Evolutionary conservation across 23 tunicate genomes (phyloP).

Genomic region (Trididemnum nubilum): DNA sequence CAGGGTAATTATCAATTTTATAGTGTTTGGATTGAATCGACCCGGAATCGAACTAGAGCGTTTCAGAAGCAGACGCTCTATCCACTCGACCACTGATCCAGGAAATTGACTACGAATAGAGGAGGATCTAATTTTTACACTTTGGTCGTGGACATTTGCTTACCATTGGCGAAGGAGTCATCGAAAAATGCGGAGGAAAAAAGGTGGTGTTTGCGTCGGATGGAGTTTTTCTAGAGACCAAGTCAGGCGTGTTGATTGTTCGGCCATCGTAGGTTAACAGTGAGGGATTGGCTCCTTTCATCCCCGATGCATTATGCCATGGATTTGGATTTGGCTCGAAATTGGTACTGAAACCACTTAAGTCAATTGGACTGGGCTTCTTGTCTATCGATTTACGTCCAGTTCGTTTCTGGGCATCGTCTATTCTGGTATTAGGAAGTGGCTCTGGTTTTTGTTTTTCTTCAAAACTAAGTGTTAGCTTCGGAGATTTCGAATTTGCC

Average conservation of each 20-base stretch:
- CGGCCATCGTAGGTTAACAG: slow-evolving; percentile 35
- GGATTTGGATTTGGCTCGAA: slow-evolving; percentile 23
- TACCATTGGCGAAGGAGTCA: slow-evolving; percentile 88
- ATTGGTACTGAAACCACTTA: slow-evolving; percentile 44
- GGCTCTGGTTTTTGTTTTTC: background rate
- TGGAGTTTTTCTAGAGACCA: slow-evolving; percentile 67
- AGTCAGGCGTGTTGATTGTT: slow-evolving; percentile 77
- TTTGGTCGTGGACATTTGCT: too few species aligned
- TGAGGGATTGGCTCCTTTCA: background rate
- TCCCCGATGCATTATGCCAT: background rate
- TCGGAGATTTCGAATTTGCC: too few species aligned
- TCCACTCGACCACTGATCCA: background rate
- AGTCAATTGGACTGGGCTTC: slow-evolving; percentile 79
- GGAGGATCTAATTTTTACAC: too few species aligned
- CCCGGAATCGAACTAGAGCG: background rate
- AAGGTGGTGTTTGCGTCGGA: slow-evolving; percentile 58
- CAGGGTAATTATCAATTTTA: background rate
- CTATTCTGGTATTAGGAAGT: background rate
- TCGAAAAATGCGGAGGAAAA: slow-evolving; percentile 41
- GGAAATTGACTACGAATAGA: too few species aligned
- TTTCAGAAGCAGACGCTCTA: background rate
- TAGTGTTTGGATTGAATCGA: background rate
- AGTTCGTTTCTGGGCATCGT: background rate
- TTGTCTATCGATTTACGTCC: slow-evolving; percentile 7
- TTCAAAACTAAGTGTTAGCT: too few species aligned